Percentiles rank a stretch among this genome's conserved stretches.
These are phyloP conservation scores for Eristalis intricaria DNA, from an alignment of 2,888 invertebrate genomes.

Conservation along the genomic window DNA sequence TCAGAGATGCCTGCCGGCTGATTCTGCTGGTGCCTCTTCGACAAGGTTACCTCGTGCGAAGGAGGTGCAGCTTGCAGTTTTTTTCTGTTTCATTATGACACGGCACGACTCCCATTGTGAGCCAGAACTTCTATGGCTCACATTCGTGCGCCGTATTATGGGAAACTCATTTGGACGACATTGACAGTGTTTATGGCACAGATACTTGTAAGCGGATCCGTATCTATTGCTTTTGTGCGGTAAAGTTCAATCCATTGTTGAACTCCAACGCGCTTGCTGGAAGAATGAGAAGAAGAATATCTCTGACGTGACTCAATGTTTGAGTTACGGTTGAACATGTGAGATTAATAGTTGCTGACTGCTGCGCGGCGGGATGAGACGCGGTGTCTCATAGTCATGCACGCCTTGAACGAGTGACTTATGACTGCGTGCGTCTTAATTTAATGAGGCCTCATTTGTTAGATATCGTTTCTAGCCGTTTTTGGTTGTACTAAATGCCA, in stretches of 20 bases:
- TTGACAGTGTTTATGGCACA: conserved; percentile 64
- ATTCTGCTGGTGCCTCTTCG: conserved; percentile 42
- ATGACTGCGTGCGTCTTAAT: conserved; percentile 57
- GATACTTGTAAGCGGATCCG: conserved; percentile 40
- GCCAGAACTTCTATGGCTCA: conserved; percentile 38
- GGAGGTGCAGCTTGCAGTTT: conserved; percentile 65
- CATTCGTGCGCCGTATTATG: conserved; percentile 53
- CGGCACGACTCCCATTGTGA: conserved; percentile 68
- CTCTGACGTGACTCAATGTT: conserved; percentile 40
- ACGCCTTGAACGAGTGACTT: conserved; percentile 50
- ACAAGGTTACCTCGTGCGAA: conserved; percentile 58
- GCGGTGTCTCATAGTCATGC: not conserved
- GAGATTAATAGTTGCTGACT: conserved; percentile 62
- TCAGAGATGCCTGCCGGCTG: conserved; percentile 38
- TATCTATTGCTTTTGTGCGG: conserved; percentile 33
- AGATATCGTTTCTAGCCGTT: not conserved
- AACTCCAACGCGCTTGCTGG: conserved; percentile 18
- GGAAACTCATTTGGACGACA: conserved; percentile 68
- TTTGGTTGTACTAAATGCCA: not conserved
- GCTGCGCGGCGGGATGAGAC: conserved; percentile 28
- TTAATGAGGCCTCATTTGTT: conserved; percentile 61
- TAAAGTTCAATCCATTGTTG: conserved; percentile 65
- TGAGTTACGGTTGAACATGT: conserved; percentile 50
- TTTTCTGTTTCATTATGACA: conserved; percentile 45
- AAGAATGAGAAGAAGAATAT: conserved; percentile 13